Conservation (phyloP, 2,113 vertebrate genomes). For the Aythya baeri region DNA sequence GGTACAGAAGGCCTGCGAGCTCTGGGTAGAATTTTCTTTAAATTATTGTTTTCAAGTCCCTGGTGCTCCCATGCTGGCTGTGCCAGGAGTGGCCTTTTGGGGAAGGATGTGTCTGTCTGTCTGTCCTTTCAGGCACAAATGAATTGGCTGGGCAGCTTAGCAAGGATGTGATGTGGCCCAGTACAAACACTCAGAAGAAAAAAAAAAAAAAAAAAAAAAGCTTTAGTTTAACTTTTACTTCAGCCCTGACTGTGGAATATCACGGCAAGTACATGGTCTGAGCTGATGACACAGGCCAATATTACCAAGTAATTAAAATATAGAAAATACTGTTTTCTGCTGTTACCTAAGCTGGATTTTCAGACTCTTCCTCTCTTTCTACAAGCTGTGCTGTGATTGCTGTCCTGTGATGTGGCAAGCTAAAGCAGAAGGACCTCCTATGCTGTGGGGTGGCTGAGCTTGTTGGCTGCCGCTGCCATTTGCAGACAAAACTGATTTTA, state of each 20-base stretch:
- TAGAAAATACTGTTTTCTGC: slow-evolving; percentile 7
- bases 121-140: slow-evolving; percentile 59
- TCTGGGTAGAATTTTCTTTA: background rate
- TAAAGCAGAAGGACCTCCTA: background rate
- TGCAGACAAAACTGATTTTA: background rate
- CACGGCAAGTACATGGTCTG: background rate
- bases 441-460: background rate
- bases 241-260: background rate
- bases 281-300: background rate
- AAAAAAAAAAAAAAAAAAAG: background rate
- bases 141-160: slow-evolving; percentile 34
- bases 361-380: background rate
- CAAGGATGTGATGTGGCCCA: background rate
- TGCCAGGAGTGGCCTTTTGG: slow-evolving; percentile 13
- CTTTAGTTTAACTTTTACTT: slow-evolving; percentile 29
- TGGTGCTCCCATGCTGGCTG: background rate
- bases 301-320: slow-evolving; percentile 57
- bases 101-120: background rate
- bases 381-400: background rate
- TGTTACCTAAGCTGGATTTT: background rate
- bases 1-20: background rate
- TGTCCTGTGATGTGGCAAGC: background rate
- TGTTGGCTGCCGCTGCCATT: background rate
- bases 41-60: slow-evolving; percentile 50
- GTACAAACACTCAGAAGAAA: background rate